These are phyloP conservation scores for Bombyx mandarina DNA, from an alignment of 1,140 invertebrate species.

Conservation along the genomic window DNA sequence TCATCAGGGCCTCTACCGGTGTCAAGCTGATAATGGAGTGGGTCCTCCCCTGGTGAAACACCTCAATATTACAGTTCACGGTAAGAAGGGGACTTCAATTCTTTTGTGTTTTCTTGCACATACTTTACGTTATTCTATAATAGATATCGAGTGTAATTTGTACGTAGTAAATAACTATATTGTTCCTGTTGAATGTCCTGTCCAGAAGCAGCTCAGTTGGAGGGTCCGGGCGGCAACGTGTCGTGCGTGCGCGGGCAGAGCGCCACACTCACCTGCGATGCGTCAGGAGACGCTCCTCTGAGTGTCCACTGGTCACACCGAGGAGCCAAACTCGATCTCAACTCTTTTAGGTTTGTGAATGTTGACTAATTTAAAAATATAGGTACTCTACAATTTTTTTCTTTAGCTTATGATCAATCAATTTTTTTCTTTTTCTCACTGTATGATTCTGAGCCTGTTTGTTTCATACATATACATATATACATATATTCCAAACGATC, in stretches of 20 bases:
- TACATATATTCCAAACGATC: too few species aligned
- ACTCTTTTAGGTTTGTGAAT: constrained; percentile 32
- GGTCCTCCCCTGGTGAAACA: constrained; percentile 79
- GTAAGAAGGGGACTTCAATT: constrained; percentile 48
- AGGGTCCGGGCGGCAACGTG: constrained; percentile 27
- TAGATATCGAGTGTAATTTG: not conserved
- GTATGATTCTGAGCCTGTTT: too few species aligned
- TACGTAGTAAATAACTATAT: not conserved
- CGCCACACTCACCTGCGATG: constrained; percentile 33
- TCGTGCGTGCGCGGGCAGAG: constrained; percentile 32
- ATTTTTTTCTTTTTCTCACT: too few species aligned
- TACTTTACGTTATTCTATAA: too few species aligned
- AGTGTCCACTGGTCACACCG: constrained; percentile 39
- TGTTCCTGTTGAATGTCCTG: not conserved
- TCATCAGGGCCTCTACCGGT: constrained; percentile 82
- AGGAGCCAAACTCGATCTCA: constrained; percentile 30
- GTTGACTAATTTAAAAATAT: too few species aligned
- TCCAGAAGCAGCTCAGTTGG: constrained; percentile 47
- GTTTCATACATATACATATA: too few species aligned
- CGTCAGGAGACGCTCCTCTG: constrained; percentile 46
- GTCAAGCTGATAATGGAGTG: constrained; percentile 83
- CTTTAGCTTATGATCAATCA: too few species aligned
- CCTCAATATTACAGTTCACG: constrained; percentile 78
- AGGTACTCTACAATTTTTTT: too few species aligned
- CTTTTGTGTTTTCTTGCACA: too few species aligned